Evolutionary conservation across 2,113 vertebrate species (phyloP).

Genomic region (Toxotes jaculatrix): DNA sequence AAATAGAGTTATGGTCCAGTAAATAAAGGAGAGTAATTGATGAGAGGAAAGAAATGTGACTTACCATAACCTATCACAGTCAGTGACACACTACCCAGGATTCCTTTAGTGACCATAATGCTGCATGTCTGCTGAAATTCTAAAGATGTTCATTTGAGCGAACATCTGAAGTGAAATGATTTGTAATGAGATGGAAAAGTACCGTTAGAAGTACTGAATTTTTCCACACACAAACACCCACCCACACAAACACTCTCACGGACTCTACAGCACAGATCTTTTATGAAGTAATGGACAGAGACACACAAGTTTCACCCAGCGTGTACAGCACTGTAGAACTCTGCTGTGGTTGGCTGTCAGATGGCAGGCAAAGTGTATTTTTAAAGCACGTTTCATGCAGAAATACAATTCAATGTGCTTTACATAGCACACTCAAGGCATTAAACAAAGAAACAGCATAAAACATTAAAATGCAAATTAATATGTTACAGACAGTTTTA

Average conservation of each 20-base stretch:
- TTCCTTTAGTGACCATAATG: constrained; percentile 65
- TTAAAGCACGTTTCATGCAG: too few species aligned
- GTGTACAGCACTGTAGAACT: neutral
- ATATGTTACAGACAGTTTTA: neutral
- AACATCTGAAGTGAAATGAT: constrained; percentile 49
- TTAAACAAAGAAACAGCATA: neutral
- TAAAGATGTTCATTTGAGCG: constrained; percentile 52
- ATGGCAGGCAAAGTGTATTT: neutral
- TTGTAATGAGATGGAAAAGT: constrained; percentile 47
- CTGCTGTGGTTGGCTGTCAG: neutral
- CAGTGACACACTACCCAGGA: constrained; percentile 86
- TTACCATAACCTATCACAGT: constrained; percentile 92
- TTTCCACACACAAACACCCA: constrained; percentile 6
- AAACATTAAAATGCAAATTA: neutral
- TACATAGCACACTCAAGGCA: neutral
- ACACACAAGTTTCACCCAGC: neutral
- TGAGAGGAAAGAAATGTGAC: constrained; percentile 86
- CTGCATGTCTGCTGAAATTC: constrained; percentile 53
- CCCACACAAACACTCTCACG: constrained; percentile 2
- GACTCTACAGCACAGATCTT: neutral
- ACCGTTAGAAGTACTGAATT: constrained; percentile 7
- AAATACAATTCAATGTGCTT: neutral
- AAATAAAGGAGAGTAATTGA: constrained; percentile 99
- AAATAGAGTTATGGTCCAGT: constrained; percentile 98
- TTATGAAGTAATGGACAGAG: neutral